phyloP scores from a whole-genome alignment of 1,140 invertebrate species.

The Drosophila ficusphila region DNA sequence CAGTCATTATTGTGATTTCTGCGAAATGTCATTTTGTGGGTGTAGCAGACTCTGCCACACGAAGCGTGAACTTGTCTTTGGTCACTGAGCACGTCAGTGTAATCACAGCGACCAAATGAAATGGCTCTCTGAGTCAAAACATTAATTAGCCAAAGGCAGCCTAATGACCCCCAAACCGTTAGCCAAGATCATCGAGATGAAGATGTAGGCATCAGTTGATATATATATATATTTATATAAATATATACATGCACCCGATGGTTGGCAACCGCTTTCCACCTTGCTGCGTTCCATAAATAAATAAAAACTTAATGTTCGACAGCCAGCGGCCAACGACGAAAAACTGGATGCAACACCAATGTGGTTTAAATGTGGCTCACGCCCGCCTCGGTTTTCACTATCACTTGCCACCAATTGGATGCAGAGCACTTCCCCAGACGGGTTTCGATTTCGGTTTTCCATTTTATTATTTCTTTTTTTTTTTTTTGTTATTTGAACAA shows the following conservation, averaged over 20 bases:
- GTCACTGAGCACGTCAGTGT: conserved; percentile 50
- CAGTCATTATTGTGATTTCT: conserved; percentile 62
- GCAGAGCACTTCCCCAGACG: conserved; percentile 51
- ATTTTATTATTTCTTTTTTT: background rate
- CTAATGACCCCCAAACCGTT: conserved; percentile 56
- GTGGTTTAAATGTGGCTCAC: conserved; percentile 49
- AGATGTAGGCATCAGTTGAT: no score
- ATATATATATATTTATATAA: conserved; percentile 5
- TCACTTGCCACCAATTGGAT: conserved; percentile 55
- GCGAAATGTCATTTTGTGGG: conserved; percentile 47
- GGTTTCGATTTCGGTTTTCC: conserved; percentile 18
- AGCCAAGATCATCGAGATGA: conserved; percentile 36
- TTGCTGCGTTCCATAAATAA: conserved; percentile 66
- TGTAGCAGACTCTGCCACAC: conserved; percentile 23
- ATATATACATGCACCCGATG: conserved; percentile 5
- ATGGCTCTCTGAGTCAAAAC: conserved; percentile 40
- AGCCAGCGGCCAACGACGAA: conserved; percentile 23
- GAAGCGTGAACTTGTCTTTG: conserved; percentile 74
- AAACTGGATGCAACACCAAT: conserved; percentile 48
- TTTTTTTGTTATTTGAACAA: background rate
- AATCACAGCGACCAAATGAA: conserved; percentile 40
- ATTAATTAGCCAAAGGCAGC: conserved; percentile 38
- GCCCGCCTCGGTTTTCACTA: conserved; percentile 66
- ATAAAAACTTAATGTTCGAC: conserved; percentile 67
- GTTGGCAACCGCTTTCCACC: conserved; percentile 66